These are phyloP conservation scores for Amorpha juglandis DNA, from an alignment of 2,888 invertebrate genomes.

Conservation along the genomic window DNA sequence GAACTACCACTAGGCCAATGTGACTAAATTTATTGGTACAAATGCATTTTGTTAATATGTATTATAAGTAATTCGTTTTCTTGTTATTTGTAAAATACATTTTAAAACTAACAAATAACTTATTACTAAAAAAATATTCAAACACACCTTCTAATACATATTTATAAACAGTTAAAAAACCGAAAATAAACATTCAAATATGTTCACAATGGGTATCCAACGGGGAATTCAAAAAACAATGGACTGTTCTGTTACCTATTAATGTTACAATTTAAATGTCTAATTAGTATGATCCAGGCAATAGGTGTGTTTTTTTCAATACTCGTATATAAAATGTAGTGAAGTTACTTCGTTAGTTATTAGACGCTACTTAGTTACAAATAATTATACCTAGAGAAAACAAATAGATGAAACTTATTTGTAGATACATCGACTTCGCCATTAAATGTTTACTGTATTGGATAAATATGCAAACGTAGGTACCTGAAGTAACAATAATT, in stretches of 20 bases:
- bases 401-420: too few relatives aligned
- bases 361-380: too few relatives aligned
- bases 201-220: not conserved
- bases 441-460: too few relatives aligned
- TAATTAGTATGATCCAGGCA: not conserved
- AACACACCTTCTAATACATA: slow-evolving; percentile 1
- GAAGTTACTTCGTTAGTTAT: too few relatives aligned
- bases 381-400: too few relatives aligned
- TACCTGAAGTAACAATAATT: slow-evolving; percentile 94
- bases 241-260: not conserved
- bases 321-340: too few relatives aligned
- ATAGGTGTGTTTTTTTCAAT: too few relatives aligned
- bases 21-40: too few relatives aligned
- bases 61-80: too few relatives aligned
- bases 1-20: too few relatives aligned
- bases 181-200: not conserved
- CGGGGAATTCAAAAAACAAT: not conserved
- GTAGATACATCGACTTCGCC: too few relatives aligned
- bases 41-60: too few relatives aligned
- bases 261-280: not conserved
- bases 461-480: slow-evolving; percentile 23
- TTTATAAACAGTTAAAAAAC: not conserved
- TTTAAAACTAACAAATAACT: not conserved
- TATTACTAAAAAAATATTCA: not conserved
- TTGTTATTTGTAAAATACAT: not conserved